Evolutionary conservation across 2,888 invertebrate species (phyloP), one percentile per base, ranked within the genome.

Genomic region (Tanypteryx hageni): DNA sequence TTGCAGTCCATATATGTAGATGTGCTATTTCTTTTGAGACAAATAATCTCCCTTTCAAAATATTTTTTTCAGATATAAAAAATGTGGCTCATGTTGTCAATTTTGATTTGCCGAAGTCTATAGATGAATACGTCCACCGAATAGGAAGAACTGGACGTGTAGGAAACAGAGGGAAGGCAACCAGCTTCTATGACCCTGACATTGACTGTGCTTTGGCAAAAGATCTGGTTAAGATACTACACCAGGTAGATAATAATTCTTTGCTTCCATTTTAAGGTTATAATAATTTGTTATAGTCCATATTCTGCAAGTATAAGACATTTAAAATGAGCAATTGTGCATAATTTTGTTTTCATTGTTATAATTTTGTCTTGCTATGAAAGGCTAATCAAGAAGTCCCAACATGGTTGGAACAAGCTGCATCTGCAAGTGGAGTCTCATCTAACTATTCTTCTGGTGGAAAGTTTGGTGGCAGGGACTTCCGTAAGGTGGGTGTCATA

Each of bases 301-400:
- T 92, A 92, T 27, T 16, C 16, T 83, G 0, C 16, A 57, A n/a
- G 9, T 4, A 11, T 18, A 56, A 89, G 27, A 14, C 31, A 61
- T 91, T 44, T 64, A 1, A 64, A 64, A 89, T 84, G n/a, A 44
- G 18, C 59, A 16, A 59, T 7, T 76, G 0, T 76, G 59, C n/a
- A n/a, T 59, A n/a, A 0, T 0, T 57, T 27, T 14, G 16, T 0
- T 56, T 64, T 59, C 31, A 86, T n/a, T 22, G 11, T 64, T 18
- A 10, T 56, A 22, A 11, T 83, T 31, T 13, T 58, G 92, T 68
- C 86, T 93, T 10, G 92, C 93, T 82, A 91, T 86, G 93, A 18
- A 84, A 98, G 94, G 98, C 99, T 0, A 96, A 96, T 0, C 98
- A 99, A 94, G 94, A 96, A 0, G 96, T 99, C 10, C 99, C 99